Evolutionary conservation across 23 tunicate genomes (phyloP), one percentile per base, ranked within the genome.

Genomic region (Phallusia fumigata): DNA sequence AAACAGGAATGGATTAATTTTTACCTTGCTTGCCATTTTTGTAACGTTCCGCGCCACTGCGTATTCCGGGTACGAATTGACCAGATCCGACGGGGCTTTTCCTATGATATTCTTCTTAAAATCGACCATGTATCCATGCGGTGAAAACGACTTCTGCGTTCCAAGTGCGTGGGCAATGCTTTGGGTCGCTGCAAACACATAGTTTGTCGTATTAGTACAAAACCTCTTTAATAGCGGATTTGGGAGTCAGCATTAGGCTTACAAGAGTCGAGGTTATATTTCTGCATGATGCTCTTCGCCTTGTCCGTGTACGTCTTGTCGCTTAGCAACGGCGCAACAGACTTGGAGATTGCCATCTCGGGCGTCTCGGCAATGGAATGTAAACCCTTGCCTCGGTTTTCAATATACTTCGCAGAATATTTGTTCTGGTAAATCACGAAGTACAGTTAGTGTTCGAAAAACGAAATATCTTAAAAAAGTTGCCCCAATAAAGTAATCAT

Each of bases 51-150:
- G 81, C 15, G 90, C 90, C 32, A 81, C 85, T 5, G 90, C 84
- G 79, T 94, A 87, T 85, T 94, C 98, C 50, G 98, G 98, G 82
- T 89, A 94, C 35, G 98, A 84, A 35, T 81, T 87, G 18, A 82
- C 98, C 32, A 86, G 75, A 85, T 94, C 94, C 18, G 86, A 49
- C 0, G 93, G 93, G 19, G 93, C 81, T 86, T 89, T 94, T 49
- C 98, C 98, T 8, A 86, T 36, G 45, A 89, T 45, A 30, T 89
- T 77, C 0, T 75, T 79, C 58, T 89, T 89, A 79, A 83, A 94
- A 34, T 94, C 90, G 11, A 45, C 64, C 10, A 79, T 35, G 75
- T 94, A 94, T 0, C 65, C 84, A 21, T 49, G 50, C 5, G 77
- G 49, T 2, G 98, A 94, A 19, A 80, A 64, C 15, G 53, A 36